A percentile compares a stretch with the other conserved stretches of the same genome.
phyloP scores from a whole-genome alignment of 2,113 vertebrate species.

The Oophaga pumilio region DNA sequence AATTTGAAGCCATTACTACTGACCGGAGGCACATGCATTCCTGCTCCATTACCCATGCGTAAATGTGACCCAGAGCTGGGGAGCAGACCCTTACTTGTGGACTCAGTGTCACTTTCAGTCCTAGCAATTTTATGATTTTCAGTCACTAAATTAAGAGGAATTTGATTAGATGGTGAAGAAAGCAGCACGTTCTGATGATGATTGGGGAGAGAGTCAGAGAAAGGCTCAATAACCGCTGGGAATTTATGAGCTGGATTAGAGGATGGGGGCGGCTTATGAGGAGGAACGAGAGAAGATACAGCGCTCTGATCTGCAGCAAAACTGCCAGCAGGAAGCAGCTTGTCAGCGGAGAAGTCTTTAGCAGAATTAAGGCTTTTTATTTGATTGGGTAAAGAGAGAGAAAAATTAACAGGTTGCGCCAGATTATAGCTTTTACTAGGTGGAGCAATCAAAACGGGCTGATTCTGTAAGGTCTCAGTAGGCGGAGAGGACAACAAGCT shows the following conservation, averaged over 20 bases:
- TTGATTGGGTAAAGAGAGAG: conserved; percentile 67
- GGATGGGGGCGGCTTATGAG: conserved; percentile 62
- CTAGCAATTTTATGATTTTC: conserved; percentile 68
- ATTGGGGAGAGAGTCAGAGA: conserved; percentile 64
- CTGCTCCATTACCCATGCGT: neutral
- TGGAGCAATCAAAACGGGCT: conserved; percentile 85
- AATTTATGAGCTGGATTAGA: conserved; percentile 68
- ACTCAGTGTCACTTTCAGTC: conserved; percentile 64
- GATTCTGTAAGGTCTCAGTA: conserved; percentile 80
- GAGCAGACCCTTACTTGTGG: conserved; percentile 62
- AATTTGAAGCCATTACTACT: conserved; percentile 41
- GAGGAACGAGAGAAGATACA: conserved; percentile 56
- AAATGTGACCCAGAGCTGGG: conserved; percentile 53
- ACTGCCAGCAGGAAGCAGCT: conserved; percentile 53
- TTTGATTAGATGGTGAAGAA: conserved; percentile 63
- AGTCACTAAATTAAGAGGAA: conserved; percentile 74
- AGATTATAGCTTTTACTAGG: conserved; percentile 84
- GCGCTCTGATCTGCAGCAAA: conserved; percentile 63
- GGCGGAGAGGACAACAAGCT: conserved; percentile 83
- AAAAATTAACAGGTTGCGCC: conserved; percentile 73
- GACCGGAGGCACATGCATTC: conserved; percentile 31
- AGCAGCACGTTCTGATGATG: conserved; percentile 61
- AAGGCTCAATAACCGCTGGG: conserved; percentile 62
- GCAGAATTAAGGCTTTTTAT: conserved; percentile 69
- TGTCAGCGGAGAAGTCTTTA: conserved; percentile 67